Base-by-base conservation (phyloP, 2,888 invertebrate genomes). In the Eudemis profundana region DNA sequence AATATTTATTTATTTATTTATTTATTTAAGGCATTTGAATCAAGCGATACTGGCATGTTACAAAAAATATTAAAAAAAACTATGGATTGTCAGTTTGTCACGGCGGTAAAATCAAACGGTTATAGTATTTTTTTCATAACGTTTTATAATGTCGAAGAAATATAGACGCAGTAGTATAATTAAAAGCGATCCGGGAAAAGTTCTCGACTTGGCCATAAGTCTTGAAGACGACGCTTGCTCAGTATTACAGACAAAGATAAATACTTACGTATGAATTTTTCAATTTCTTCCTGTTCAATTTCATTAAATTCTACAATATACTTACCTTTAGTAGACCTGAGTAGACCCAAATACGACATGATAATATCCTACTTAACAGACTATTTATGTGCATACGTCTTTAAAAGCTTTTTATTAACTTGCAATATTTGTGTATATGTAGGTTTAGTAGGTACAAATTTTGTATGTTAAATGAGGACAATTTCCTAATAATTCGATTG, bases 191-290 rank as follows among this genome's bases (percentile, higher is more conserved):
- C 94, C 94, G 4, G 93, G 92, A 7, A 93, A 93, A 81, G 86
- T 94, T 68, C 78, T 94, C 67, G 88, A 92, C 67, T 82, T 94
- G 53, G 86, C 93, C 29, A 92, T 93, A 83, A 89, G 82, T 69
- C 81, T 94, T 4, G 87, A 83, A 38, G 93, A 94, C 63, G 87
- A 88, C 14, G 82, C 76, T 63, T 92, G 92, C 61, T 82, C 86
- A 50, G 84, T 87, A 56, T 79, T 95, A 19, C 94, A 95, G 80
- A 87, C 87, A 17, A 94, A 93, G 86, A 85, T 95, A 51, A 95
- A 95, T 78, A 79, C 77, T 70, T 94, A 94, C 74, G 95, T 95
- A 85, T 66, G 53, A 46, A 38, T 36, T 54, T 33, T 3, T 40
- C 29, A 8, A 8, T 33, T 33, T 10, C 3, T 33, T 33, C 10